phyloP scores from a whole-genome alignment of 2,797 vertebrate species.

The Enteromius treurensis region DNA sequence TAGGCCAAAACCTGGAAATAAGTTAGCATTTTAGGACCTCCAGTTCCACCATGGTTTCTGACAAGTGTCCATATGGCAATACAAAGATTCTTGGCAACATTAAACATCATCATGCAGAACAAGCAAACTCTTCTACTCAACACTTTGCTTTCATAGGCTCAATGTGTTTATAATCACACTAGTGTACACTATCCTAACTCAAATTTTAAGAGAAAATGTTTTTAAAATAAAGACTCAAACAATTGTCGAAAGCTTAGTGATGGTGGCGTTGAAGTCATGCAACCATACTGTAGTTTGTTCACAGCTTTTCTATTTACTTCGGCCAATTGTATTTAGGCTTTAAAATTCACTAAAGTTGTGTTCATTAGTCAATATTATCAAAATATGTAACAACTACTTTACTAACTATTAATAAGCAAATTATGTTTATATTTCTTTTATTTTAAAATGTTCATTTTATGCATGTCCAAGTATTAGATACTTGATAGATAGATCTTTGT shows the following conservation, averaged over 20 bases:
- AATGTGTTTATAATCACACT: not conserved
- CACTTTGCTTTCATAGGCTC: not conserved
- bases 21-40: not conserved
- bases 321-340: not conserved
- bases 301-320: not conserved
- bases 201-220: too few species aligned
- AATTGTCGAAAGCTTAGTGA: not conserved
- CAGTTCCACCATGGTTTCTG: not conserved
- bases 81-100: not conserved
- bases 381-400: too few species aligned
- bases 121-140: not conserved
- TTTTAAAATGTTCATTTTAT: too few species aligned
- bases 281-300: not conserved
- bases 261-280: not conserved
- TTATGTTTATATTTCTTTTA: not conserved
- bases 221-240: not conserved
- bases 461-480: not conserved
- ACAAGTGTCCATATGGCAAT: not conserved
- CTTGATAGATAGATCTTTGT: not conserved
- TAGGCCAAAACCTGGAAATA: not conserved
- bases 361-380: too few species aligned
- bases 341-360: too few species aligned
- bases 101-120: not conserved
- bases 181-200: not conserved
- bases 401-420: too few species aligned